Conservation (phyloP, 1,140 invertebrate genomes). For the Helicoverpa armigera region DNA sequence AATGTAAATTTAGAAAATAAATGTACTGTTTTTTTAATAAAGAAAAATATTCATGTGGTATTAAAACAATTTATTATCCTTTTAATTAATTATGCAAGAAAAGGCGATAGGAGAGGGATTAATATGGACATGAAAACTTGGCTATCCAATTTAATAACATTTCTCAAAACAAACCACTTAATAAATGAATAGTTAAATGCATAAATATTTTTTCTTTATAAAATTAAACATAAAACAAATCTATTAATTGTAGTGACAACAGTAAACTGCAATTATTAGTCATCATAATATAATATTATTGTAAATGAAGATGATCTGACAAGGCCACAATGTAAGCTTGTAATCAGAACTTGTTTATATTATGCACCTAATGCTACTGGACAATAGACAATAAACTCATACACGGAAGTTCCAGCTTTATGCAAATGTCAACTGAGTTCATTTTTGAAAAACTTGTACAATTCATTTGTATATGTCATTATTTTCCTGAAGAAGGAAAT, state of each 20-base stretch:
- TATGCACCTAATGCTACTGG: not conserved
- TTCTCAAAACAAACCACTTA: too few relatives aligned
- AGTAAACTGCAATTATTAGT: slow-evolving; percentile 14
- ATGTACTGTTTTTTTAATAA: too few relatives aligned
- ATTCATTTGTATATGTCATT: not conserved
- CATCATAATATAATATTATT: slow-evolving; percentile 24
- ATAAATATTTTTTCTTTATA: too few relatives aligned
- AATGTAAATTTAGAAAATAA: too few relatives aligned
- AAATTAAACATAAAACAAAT: too few relatives aligned
- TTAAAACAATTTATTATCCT: too few relatives aligned
- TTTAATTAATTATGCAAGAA: too few relatives aligned
- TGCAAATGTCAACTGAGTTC: not conserved
- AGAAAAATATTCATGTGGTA: too few relatives aligned
- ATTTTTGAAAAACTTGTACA: not conserved
- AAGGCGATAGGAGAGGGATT: too few relatives aligned
- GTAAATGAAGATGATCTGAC: slow-evolving; percentile 28
- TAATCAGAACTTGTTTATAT: slow-evolving; percentile 28
- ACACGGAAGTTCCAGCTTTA: not conserved
- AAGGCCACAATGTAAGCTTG: slow-evolving; percentile 28
- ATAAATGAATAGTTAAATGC: too few relatives aligned
- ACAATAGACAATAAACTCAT: not conserved
- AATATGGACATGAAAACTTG: too few relatives aligned
- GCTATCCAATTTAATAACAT: too few relatives aligned
- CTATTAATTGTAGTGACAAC: not conserved
- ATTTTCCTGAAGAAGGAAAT: not conserved